A percentile compares a stretch with the other conserved stretches of the same genome.
Conservation (phyloP, 2,113 vertebrate species). For the Gallinago undulata region DNA sequence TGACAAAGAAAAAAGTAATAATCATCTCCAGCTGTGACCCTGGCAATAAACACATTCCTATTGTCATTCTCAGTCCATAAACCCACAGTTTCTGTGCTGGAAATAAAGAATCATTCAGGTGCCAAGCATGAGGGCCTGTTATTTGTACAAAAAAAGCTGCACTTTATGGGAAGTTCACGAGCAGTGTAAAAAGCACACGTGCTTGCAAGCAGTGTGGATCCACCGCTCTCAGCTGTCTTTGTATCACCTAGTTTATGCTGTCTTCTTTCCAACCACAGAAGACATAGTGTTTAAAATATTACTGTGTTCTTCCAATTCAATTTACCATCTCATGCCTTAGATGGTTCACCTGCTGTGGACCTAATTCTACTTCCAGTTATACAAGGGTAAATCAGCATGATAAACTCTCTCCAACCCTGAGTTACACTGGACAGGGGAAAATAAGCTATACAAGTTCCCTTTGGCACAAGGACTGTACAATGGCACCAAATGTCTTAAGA, state of each 20-base stretch:
- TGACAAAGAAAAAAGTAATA: conserved; percentile 37
- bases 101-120: conserved; percentile 23
- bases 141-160: background rate
- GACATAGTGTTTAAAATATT: background rate
- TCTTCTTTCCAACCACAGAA: background rate
- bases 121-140: conserved; percentile 10
- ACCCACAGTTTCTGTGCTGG: conserved; percentile 23
- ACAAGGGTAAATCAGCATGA: background rate
- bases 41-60: conserved; percentile 44
- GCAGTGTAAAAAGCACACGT: background rate
- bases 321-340: background rate
- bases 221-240: background rate
- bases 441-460: background rate
- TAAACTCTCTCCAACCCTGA: background rate
- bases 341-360: conserved; percentile 14
- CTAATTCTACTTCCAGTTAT: background rate
- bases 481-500: background rate
- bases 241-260: background rate
- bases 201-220: background rate
- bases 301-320: background rate
- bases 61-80: conserved; percentile 43
- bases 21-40: conserved; percentile 54
- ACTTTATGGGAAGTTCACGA: background rate
- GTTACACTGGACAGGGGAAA: background rate
- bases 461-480: background rate